Base-by-base conservation (phyloP, 2,888 invertebrate species). In the Elysia crispata region DNA sequence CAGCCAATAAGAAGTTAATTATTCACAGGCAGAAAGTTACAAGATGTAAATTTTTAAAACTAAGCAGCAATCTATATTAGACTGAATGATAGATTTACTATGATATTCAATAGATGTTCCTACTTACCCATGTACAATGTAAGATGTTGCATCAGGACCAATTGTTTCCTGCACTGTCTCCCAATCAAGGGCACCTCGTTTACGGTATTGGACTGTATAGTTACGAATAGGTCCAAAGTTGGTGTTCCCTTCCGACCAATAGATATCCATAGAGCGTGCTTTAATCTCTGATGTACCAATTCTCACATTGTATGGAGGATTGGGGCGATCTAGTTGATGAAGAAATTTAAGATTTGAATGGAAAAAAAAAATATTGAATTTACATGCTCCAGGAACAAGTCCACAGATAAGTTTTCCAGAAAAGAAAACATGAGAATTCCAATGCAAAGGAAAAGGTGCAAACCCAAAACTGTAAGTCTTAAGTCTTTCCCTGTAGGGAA, bases 231-330 rank as follows among this genome's bases (percentile, higher is more conserved):
- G 98, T 5, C 98, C 97, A 91, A 96, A 98, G 25, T 98, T 98
- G 92, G 98, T 97, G 81, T 96, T 94, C 0, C 97, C 97, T 0
- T 98, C 97, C n/a, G 96, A 97, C 98, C 98, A 98, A 82, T 95
- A 97, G 91, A 98, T 97, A n/a, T 97, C 97, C 85, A 98, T 97
- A 89, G 97, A 96, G 85, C 96, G 95, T 54, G 97, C 96, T 90
- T 97, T 97, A 75, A 98, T 94, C 91, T 97, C 96, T 69, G 97
- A 97, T 84, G 95, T 94, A 79, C 96, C 96, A 67, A 98, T 95
- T 91, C 96, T 95, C 0, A 98, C 98, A 81, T 95, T 93, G 0
- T 96, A 96, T 0, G 98, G 98, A 3, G 97, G 94, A 89, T 97
- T 96, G 0, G 97, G 97, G 50, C 95, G 94, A 89, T 97, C 97